Conservation (phyloP, 2,888 invertebrate genomes). For the Psylliodes chrysocephalus region DNA sequence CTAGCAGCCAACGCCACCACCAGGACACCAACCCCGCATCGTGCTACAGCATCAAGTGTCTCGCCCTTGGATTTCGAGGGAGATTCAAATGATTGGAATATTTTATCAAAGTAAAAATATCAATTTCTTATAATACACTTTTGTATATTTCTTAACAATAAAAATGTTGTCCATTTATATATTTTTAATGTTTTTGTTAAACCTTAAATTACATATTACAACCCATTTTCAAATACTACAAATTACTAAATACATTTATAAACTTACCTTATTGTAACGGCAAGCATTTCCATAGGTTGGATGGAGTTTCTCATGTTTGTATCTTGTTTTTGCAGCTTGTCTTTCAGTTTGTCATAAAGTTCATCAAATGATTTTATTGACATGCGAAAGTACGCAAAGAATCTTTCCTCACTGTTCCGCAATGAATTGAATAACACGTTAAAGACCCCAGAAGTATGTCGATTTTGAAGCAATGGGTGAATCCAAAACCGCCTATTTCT, state of each 20-base stretch:
- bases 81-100: background rate
- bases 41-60: slow-evolving; percentile 5
- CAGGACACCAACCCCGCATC: slow-evolving; percentile 5
- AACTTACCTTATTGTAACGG: slow-evolving; percentile 16
- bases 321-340: slow-evolving; percentile 12
- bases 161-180: too few species aligned
- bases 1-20: slow-evolving; percentile 1
- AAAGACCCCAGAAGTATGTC: slow-evolving; percentile 18
- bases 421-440: slow-evolving; percentile 21
- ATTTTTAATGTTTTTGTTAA: too few species aligned
- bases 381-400: slow-evolving; percentile 15
- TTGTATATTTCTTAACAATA: too few species aligned
- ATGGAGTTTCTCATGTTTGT: slow-evolving; percentile 23
- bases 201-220: too few species aligned
- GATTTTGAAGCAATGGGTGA: slow-evolving; percentile 24
- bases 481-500: slow-evolving; percentile 15
- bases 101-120: too few species aligned
- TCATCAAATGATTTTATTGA: slow-evolving; percentile 20
- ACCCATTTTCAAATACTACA: too few species aligned
- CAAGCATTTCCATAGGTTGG: background rate
- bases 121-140: too few species aligned
- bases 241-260: too few species aligned
- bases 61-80: slow-evolving; percentile 3
- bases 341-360: slow-evolving; percentile 18
- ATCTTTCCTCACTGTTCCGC: slow-evolving; percentile 8